Evolutionary conservation across 2,113 vertebrate species (phyloP).

Genomic region (Ammospiza nelsoni): DNA sequence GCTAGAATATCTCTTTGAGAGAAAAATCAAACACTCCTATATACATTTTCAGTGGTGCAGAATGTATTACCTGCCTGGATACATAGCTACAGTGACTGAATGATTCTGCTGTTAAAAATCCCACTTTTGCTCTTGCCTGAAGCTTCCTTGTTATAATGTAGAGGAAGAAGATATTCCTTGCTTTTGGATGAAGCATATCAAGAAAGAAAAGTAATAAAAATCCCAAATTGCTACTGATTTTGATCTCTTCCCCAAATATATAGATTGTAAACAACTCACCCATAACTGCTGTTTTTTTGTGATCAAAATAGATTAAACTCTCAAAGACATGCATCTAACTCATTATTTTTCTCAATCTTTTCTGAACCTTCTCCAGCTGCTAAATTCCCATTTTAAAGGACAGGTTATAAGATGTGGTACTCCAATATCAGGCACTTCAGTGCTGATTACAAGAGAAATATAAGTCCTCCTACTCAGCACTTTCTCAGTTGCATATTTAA

Average conservation of each 20-base stretch:
- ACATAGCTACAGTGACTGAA: neutral
- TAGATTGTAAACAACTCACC: neutral
- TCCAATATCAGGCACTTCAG: neutral
- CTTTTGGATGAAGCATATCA: neutral
- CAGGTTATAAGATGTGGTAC: neutral
- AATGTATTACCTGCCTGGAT: neutral
- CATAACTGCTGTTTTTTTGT: neutral
- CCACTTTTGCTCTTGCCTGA: neutral
- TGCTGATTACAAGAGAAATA: neutral
- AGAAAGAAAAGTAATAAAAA: neutral
- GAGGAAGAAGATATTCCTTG: neutral
- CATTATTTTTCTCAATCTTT: neutral
- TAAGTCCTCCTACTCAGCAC: neutral
- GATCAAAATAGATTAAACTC: neutral
- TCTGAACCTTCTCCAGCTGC: neutral
- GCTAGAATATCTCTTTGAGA: neutral
- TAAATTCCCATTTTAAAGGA: neutral
- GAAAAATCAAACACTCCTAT: neutral
- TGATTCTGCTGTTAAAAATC: neutral
- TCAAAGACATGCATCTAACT: neutral
- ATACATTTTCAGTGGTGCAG: neutral
- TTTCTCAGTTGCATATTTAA: neutral
- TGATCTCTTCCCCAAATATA: neutral
- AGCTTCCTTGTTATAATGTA: neutral
- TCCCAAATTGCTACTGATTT: neutral